Conservation (phyloP, 2,888 invertebrate species). For the Scaptomyza caliginosa region DNA sequence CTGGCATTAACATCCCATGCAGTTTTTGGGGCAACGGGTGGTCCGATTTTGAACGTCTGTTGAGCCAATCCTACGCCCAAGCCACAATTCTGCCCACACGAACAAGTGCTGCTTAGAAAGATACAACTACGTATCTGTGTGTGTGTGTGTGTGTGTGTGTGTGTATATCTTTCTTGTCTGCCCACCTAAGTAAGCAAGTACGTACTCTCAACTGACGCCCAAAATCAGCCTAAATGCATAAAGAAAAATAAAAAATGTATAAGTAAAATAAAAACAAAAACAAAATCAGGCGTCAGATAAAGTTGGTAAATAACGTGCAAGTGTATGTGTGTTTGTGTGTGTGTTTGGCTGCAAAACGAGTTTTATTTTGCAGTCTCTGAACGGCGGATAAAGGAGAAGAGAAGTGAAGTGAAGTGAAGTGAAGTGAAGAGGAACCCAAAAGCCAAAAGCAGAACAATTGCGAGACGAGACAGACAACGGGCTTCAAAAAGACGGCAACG, state of each 20-base stretch:
- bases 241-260: conserved; percentile 9
- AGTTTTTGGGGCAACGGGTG: conserved; percentile 60
- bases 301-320: conserved; percentile 57
- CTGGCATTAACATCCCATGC: conserved; percentile 40
- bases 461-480: conserved; percentile 50
- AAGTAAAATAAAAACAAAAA: conserved; percentile 21
- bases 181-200: conserved; percentile 51
- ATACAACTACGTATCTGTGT: conserved; percentile 6
- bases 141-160: conserved; percentile 31
- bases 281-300: conserved; percentile 48
- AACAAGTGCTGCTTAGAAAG: conserved; percentile 64
- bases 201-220: conserved; percentile 56
- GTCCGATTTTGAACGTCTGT: conserved; percentile 60
- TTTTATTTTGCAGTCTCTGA: conserved; percentile 67
- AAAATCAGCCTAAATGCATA: conserved; percentile 62
- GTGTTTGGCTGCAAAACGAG: conserved; percentile 64
- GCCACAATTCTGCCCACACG: conserved; percentile 66
- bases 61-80: conserved; percentile 60
- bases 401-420: not conserved
- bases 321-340: conserved; percentile 30
- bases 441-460: conserved; percentile 73
- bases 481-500: conserved; percentile 19
- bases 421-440: conserved; percentile 41
- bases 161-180: conserved; percentile 48
- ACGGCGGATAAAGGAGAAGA: conserved; percentile 29